Evolutionary conservation across 2,113 vertebrate species (phyloP), one percentile per base, ranked within the genome.

Genomic region (Gnathonemus longibarbis): DNA sequence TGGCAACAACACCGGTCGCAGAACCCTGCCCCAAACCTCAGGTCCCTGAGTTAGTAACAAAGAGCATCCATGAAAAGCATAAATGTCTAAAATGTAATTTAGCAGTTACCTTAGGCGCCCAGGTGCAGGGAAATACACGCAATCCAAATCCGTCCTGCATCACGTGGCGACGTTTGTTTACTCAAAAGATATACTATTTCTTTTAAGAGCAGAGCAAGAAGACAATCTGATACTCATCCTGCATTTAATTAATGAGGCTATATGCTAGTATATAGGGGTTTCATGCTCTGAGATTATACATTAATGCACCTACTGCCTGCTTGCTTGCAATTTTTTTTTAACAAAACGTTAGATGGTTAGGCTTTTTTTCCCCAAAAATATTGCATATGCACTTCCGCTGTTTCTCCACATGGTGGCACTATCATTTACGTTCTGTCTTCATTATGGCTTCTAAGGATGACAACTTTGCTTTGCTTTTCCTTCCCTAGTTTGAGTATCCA

Each of bases 1-100:
- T 91, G 92, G 80, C 70, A 94, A 92, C 92, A 92, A 84, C 89
- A 93, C 88, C 89, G 92, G 89, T 88, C 84, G 91, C 91, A 92
- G 92, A 92, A 70, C 66, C 88, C 70, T 53, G 39, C 27, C 88
- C 88, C 91, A 91, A 94, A 93, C 92, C 94, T 96, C 95, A 94
- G 94, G 93, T 96, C 95, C 96, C 96, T 96, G 96, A 96, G 95
- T 96, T 96, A 96, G 95, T 96, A 95, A 94, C 93, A 95, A 94
- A 93, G 90, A 91, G 93, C 90, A 92, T 94, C 90, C 93, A 92
- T 70, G 91, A 88, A 89, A 94, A 91, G 91, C 92, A 42, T 50
- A 80, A 84, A 93, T 42, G 80, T 42, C 48, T 52, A 52, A 93
- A 93, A 92, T 91, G 92, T 89, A 90, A 91, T 91, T 90, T 90